These are phyloP conservation scores for Hippolais icterina DNA, from an alignment of 2,113 vertebrate species.

Conservation along the genomic window DNA sequence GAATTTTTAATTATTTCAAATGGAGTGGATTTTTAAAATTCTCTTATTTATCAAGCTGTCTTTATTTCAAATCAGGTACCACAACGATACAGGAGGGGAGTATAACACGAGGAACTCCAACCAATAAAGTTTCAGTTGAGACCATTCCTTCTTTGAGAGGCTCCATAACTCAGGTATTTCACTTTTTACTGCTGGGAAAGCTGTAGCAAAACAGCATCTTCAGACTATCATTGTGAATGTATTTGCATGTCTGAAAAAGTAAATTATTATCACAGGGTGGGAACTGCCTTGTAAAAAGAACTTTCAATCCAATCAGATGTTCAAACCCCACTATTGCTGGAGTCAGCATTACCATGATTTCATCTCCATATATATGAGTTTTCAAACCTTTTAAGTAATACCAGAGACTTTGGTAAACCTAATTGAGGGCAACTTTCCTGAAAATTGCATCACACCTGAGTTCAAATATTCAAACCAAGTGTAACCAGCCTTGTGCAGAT, in stretches of 20 bases:
- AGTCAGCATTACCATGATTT: background rate
- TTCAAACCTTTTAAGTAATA: background rate
- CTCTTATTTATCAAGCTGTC: background rate
- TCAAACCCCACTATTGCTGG: background rate
- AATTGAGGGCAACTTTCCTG: background rate
- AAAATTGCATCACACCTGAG: background rate
- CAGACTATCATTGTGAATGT: background rate
- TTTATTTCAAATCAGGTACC: conserved; percentile 73
- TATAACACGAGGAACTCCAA: conserved; percentile 83
- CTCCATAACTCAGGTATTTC: conserved; percentile 94
- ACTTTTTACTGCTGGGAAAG: background rate
- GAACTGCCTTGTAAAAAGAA: background rate
- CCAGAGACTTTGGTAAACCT: background rate
- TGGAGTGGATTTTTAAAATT: background rate
- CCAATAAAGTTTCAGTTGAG: conserved; percentile 84
- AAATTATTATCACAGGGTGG: background rate
- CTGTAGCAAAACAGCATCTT: background rate
- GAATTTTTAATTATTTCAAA: background rate
- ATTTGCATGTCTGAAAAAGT: background rate
- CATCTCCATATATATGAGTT: background rate
- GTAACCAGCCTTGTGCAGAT: background rate
- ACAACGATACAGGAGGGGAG: conserved; percentile 86
- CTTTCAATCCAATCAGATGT: background rate
- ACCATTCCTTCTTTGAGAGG: conserved; percentile 81
- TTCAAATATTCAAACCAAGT: background rate